These are phyloP conservation scores for Ctenicera cuprea DNA, from an alignment of 2,888 invertebrate genomes.

Conservation along the genomic window DNA sequence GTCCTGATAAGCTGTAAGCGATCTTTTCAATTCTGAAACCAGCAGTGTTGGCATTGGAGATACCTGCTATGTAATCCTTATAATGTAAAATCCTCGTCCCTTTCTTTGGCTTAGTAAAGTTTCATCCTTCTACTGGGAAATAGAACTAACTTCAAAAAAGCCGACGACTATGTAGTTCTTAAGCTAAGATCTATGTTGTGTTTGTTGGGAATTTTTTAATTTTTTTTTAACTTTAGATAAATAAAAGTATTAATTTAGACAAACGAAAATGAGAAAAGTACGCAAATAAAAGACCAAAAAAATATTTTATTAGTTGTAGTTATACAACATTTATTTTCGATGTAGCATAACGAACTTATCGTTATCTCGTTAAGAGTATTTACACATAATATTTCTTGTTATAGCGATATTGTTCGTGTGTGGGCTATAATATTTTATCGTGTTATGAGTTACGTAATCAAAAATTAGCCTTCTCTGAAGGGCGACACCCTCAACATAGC, in stretches of 20 bases:
- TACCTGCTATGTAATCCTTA: constrained; percentile 67
- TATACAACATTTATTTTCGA: background rate
- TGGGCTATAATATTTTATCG: constrained; percentile 66
- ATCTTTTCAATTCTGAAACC: constrained; percentile 67
- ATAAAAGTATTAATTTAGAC: background rate
- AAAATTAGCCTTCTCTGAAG: constrained; percentile 67
- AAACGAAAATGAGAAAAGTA: background rate
- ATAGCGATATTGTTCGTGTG: constrained; percentile 59
- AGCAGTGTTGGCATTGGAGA: constrained; percentile 44
- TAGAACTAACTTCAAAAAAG: constrained; percentile 67
- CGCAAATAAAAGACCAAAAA: background rate
- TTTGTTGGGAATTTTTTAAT: constrained; percentile 12
- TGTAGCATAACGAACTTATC: constrained; percentile 10
- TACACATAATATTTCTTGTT: constrained; percentile 44
- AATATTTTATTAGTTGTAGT: too few species aligned
- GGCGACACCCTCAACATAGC: constrained; percentile 64
- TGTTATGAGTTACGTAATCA: constrained; percentile 70
- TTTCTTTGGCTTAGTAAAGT: constrained; percentile 68
- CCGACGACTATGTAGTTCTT: constrained; percentile 61
- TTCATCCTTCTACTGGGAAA: constrained; percentile 69
- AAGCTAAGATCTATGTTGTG: constrained; percentile 15
- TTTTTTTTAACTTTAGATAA: too few species aligned
- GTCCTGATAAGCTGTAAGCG: constrained; percentile 70
- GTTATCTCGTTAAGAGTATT: constrained; percentile 37
- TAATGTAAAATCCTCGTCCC: constrained; percentile 72